Evolutionary conservation across 2,113 vertebrate genomes (phyloP).

Genomic region (Mohoua ochrocephala): DNA sequence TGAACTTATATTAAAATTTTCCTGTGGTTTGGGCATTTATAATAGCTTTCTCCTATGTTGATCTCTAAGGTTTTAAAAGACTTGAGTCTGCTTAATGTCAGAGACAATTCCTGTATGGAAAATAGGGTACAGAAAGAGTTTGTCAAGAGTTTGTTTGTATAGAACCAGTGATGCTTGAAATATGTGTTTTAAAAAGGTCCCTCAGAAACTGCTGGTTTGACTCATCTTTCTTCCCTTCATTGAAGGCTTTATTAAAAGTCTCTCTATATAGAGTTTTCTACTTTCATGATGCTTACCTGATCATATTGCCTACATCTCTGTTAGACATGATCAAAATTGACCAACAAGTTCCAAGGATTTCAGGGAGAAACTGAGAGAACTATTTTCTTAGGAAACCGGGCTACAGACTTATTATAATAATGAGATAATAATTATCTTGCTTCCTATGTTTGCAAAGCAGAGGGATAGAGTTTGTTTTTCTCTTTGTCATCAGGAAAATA

Average conservation of each 20-base stretch:
- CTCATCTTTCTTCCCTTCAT: neutral
- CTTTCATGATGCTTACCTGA: neutral
- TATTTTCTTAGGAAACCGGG: neutral
- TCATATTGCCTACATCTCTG: fast-evolving
- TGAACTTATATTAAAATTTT: neutral
- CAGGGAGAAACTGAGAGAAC: neutral
- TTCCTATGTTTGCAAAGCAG: neutral
- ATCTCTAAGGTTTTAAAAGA: neutral
- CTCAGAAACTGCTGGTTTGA: neutral
- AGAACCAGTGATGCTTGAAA: neutral
- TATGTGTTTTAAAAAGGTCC: neutral
- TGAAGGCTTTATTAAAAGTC: neutral
- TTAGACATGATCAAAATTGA: neutral
- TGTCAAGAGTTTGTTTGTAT: neutral
- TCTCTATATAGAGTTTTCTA: neutral
- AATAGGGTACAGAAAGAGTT: neutral
- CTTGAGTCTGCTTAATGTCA: neutral
- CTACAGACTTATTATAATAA: neutral
- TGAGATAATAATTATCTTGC: neutral
- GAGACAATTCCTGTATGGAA: neutral
- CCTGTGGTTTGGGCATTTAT: neutral
- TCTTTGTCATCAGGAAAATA: neutral
- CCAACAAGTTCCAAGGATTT: neutral
- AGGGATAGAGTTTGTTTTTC: neutral
- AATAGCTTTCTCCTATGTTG: neutral